Percentiles rank a stretch among this genome's conserved stretches.
These are phyloP conservation scores for Machimus atricapillus DNA, from an alignment of 2,888 invertebrate genomes.

Conservation along the genomic window DNA sequence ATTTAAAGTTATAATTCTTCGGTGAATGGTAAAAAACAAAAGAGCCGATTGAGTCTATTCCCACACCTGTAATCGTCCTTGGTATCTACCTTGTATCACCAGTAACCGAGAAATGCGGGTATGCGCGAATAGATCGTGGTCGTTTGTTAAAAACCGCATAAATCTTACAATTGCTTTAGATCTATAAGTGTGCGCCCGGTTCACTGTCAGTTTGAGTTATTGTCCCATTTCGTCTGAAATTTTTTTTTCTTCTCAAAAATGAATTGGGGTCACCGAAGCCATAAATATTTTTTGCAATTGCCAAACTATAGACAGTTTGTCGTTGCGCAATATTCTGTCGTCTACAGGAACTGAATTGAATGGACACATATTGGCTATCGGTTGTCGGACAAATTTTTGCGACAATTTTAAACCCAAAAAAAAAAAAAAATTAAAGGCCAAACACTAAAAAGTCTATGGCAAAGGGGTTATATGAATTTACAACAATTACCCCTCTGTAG, in stretches of 20 bases:
- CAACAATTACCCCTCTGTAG: background rate
- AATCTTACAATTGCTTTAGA: background rate
- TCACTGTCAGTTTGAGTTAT: background rate
- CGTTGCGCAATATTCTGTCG: background rate
- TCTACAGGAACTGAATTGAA: background rate
- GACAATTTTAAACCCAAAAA: background rate
- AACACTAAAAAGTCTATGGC: background rate
- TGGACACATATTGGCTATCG: background rate
- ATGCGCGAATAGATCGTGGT: background rate
- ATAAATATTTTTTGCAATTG: background rate
- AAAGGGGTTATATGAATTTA: background rate
- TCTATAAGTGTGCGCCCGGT: background rate
- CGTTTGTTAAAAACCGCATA: background rate
- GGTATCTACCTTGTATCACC: background rate
- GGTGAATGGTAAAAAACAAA: background rate
- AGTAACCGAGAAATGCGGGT: background rate
- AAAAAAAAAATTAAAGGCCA: background rate
- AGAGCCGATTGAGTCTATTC: background rate
- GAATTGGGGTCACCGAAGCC: background rate
- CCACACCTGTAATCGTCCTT: background rate
- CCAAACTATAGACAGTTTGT: background rate
- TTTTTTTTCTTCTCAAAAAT: background rate
- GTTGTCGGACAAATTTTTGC: background rate
- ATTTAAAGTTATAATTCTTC: background rate
- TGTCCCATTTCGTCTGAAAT: background rate